Base-by-base conservation (phyloP, 2,888 invertebrate genomes). In the Chrysolina haemoptera region DNA sequence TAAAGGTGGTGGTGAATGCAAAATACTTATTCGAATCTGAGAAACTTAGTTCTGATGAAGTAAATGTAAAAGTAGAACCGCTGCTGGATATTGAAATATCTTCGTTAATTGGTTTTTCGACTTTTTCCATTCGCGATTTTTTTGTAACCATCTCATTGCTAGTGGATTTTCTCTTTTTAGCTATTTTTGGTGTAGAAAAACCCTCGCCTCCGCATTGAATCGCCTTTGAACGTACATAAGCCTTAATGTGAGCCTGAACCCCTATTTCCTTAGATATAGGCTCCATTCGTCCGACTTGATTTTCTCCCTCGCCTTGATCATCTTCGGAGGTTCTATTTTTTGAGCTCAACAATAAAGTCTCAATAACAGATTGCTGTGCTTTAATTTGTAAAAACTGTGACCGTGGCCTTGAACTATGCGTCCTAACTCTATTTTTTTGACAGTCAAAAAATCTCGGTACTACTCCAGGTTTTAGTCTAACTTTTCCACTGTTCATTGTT, bases 1-100 rank as follows among this genome's bases (percentile, higher is more conserved):
- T n/a, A 76, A 70, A 70, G 10, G 63, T 71, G 53, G 70, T 76
- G 14, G 22, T 73, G 40, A 46, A 35, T 18, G 35, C 20, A 35
- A 41, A 70, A 46, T 76, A 70, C 55, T 41, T 1, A 63, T 2
- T 43, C 43, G 43, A 14, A 43, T 43, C 43, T 43, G 43, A 43
- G 1, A 8, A 43, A 43, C 43, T 63, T 63, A 62, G 40, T 62
- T 62, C 62, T 35, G n/a, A 62, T 27, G 62, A 62, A 62, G 62
- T 62, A 35, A 18, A 63, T 63, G 63, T 63, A 43, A 43, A 16
- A 62, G 62, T 20, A 40, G 63, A 63, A 63, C 63, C 41, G 18
- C 41, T 41, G 4, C 40, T 35, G 16, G 41, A 40, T 41, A 63
- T 63, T 63, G 16, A 63, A 63, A 62, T 35, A 27, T 63, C 63